phyloP scores from a whole-genome alignment of 2,113 vertebrate genomes.

The Corydoras sp. region DNA sequence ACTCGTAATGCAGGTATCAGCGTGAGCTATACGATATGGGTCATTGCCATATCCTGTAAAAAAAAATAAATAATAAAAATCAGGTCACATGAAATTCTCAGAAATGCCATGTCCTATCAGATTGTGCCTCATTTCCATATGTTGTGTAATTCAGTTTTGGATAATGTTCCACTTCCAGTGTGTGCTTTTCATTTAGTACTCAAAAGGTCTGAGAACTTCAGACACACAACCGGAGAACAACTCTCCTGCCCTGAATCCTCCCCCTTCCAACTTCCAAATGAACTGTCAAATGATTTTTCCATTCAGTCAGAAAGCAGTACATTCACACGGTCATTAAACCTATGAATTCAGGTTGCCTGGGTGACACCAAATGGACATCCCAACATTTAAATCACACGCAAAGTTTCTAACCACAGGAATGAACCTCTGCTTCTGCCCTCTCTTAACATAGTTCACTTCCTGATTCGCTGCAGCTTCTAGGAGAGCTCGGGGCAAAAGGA shows the following conservation, averaged over 20 bases:
- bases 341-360: constrained; percentile 40
- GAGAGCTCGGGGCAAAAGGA: constrained; percentile 4
- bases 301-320: constrained; percentile 34
- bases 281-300: constrained; percentile 37
- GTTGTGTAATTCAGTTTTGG: constrained; percentile 10
- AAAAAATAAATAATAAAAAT: too few species aligned
- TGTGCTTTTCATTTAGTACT: background rate
- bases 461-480: constrained; percentile 30
- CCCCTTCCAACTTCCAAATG: background rate
- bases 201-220: background rate
- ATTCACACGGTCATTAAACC: constrained; percentile 28
- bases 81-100: background rate
- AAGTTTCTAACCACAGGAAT: constrained; percentile 46
- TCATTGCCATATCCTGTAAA: too few species aligned
- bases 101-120: background rate
- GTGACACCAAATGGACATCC: constrained; percentile 43
- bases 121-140: constrained; percentile 11
- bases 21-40: too few species aligned
- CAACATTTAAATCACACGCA: constrained; percentile 43
- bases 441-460: constrained; percentile 11
- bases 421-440: constrained; percentile 31
- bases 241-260: background rate
- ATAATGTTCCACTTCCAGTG: background rate
- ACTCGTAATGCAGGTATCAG: too few species aligned
- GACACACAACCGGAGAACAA: background rate